A percentile compares a stretch with the other conserved stretches of the same genome.
phyloP scores from a whole-genome alignment of 2,113 vertebrate genomes.

The Poeciliopsis retropinna region DNA sequence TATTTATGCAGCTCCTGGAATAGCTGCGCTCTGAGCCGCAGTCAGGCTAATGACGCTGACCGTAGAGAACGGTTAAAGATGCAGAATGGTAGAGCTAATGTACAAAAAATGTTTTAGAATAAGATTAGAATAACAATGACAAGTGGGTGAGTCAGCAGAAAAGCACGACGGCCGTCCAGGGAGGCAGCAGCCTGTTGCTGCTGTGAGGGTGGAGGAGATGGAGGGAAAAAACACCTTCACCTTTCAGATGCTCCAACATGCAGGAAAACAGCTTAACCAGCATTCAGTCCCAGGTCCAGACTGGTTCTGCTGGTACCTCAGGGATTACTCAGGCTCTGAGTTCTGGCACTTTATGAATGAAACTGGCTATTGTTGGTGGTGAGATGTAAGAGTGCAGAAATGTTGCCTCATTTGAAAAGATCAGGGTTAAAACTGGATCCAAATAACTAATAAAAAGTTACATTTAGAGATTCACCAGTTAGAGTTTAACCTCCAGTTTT shows the following conservation, averaged over 20 bases:
- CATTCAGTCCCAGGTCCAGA: too few species aligned
- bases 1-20: conserved; percentile 53
- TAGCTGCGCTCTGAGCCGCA: conserved; percentile 33
- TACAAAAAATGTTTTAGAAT: background rate
- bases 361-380: background rate
- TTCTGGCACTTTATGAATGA: background rate
- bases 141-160: background rate
- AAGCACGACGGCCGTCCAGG: conserved; percentile 17
- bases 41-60: conserved; percentile 23
- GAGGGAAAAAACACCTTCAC: too few species aligned
- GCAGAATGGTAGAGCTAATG: background rate
- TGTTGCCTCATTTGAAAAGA: background rate
- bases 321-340: background rate
- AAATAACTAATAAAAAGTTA: background rate
- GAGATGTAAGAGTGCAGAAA: background rate
- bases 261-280: too few species aligned
- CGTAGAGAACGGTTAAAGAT: conserved; percentile 10
- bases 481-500: background rate
- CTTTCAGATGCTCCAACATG: too few species aligned
- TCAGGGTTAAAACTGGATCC: background rate
- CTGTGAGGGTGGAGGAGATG: too few species aligned
- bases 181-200: conserved; percentile 5
- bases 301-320: conserved; percentile 57
- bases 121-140: conserved; percentile 15
- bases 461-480: conserved; percentile 33